Conservation (phyloP, 2,113 vertebrate genomes). For the Cephalopterus ornatus region DNA sequence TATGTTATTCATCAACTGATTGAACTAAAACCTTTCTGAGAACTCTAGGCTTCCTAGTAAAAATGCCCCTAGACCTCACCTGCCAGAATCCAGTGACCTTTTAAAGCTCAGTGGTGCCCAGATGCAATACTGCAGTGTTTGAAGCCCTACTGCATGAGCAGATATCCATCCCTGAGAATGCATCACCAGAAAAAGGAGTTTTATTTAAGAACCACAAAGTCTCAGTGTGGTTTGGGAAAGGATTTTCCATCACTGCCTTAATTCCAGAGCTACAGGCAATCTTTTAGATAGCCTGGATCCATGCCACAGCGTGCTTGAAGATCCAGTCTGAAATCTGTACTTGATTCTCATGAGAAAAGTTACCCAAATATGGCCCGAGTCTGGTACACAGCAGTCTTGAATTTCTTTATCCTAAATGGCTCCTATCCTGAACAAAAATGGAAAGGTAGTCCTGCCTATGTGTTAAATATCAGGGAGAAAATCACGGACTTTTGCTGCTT, state of each 20-base stretch:
- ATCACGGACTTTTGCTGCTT: background rate
- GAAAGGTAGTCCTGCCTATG: background rate
- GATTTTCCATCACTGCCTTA: background rate
- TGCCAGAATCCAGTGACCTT: background rate
- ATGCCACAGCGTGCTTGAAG: background rate
- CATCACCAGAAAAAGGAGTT: background rate
- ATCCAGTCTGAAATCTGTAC: background rate
- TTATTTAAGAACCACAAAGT: background rate
- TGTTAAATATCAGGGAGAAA: background rate
- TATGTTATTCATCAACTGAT: background rate
- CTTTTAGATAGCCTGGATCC: background rate
- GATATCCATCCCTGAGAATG: background rate
- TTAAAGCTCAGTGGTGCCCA: background rate
- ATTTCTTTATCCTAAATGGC: background rate
- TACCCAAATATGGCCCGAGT: constrained; percentile 34
- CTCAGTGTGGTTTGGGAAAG: background rate
- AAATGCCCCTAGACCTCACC: background rate
- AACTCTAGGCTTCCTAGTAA: background rate
- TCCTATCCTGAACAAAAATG: background rate
- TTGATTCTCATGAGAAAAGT: constrained; percentile 5
- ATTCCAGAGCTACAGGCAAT: background rate
- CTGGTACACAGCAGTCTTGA: background rate
- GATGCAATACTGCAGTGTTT: background rate
- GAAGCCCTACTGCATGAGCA: background rate
- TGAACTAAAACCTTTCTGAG: background rate